Conservation (phyloP, 2,113 vertebrate species). For the Gnathonemus longibarbis region DNA sequence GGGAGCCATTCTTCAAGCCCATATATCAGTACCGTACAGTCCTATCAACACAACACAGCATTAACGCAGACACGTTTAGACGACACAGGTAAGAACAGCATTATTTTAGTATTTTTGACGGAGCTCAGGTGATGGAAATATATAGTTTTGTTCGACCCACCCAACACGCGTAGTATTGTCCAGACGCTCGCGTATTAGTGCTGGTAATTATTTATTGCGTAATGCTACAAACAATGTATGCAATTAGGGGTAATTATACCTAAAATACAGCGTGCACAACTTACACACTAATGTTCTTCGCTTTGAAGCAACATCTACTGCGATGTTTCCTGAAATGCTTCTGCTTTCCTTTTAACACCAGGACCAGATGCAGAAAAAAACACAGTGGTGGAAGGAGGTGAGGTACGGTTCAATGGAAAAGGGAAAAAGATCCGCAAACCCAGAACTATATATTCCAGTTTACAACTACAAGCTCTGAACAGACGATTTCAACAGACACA, state of each 20-base stretch:
- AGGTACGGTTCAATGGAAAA: slow-evolving; percentile 96
- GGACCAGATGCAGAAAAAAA: slow-evolving; percentile 88
- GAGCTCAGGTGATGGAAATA: slow-evolving; percentile 33
- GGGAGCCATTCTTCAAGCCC: slow-evolving; percentile 93
- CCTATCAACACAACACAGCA: slow-evolving; percentile 90
- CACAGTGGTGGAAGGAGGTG: slow-evolving; percentile 95
- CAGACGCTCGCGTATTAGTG: slow-evolving; percentile 90
- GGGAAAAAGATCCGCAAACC: slow-evolving; percentile 99
- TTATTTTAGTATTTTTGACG: slow-evolving; percentile 29
- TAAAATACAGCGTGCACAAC: slow-evolving; percentile 88
- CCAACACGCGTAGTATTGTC: slow-evolving; percentile 60
- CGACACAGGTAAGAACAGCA: slow-evolving; percentile 77
- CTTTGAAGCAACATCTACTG: slow-evolving; percentile 56
- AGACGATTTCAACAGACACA: slow-evolving; percentile 97
- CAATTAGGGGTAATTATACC: slow-evolving; percentile 99
- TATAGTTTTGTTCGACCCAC: slow-evolving; percentile 44
- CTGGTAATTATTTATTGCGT: slow-evolving; percentile 99
- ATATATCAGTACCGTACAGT: slow-evolving; percentile 95
- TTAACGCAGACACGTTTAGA: slow-evolving; percentile 92
- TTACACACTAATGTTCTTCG: slow-evolving; percentile 66
- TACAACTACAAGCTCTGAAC: slow-evolving; percentile 95
- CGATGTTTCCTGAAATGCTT: slow-evolving; percentile 40
- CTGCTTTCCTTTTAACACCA: slow-evolving; percentile 29
- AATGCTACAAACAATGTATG: slow-evolving; percentile 99
- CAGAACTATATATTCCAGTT: slow-evolving; percentile 98